These are phyloP conservation scores for Campaea margaritaria DNA, from an alignment of 2,888 invertebrate species.

Conservation along the genomic window DNA sequence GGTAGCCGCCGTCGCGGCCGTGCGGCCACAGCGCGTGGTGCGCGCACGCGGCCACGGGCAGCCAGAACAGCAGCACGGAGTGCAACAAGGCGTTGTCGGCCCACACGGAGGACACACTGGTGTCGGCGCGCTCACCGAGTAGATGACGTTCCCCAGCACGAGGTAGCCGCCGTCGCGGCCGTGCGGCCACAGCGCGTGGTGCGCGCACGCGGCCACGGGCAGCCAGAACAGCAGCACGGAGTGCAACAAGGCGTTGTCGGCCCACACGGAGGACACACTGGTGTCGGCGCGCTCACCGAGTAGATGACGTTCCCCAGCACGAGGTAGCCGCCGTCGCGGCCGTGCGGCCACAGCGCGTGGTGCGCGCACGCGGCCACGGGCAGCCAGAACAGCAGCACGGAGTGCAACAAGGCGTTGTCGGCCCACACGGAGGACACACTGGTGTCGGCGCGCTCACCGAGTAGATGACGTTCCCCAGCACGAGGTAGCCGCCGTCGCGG, in stretches of 20 bases:
- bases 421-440: too few relatives aligned
- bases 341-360: conserved; percentile 92
- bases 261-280: conserved; percentile 99
- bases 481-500: conserved; percentile 95
- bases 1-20: conserved; percentile 96
- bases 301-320: conserved; percentile 98
- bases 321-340: conserved; percentile 96
- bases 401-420: too few relatives aligned
- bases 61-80: conserved; percentile 97
- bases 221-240: conserved; percentile 98
- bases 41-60: conserved; percentile 91
- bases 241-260: conserved; percentile 96
- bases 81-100: conserved; percentile 96
- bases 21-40: conserved; percentile 89
- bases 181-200: too few relatives aligned
- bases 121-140: too few relatives aligned
- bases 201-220: too few relatives aligned
- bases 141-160: too few relatives aligned
- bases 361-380: too few relatives aligned
- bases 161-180: too few relatives aligned
- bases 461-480: conserved; percentile 98
- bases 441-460: conserved; percentile 80
- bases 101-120: conserved; percentile 99
- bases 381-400: too few relatives aligned
- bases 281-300: conserved; percentile 89